Percentiles rank a stretch among this genome's conserved stretches.
Conservation (phyloP, 2,113 vertebrate species). For the Dromaius novaehollandiae region DNA sequence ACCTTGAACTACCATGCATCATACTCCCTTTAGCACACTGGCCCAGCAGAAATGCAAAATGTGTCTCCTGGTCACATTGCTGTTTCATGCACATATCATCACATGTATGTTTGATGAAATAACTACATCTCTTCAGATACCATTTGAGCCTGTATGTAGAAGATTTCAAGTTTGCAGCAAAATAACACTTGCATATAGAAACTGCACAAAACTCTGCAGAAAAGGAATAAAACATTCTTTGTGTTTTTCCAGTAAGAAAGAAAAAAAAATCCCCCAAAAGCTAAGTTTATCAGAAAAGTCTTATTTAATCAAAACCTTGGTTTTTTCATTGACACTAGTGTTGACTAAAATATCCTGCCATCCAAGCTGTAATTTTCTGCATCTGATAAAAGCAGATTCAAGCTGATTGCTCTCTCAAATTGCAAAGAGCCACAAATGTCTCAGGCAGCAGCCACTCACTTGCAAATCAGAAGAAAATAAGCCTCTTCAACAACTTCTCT, state of each 20-base stretch:
- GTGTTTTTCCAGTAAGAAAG: not conserved
- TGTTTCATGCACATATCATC: not conserved
- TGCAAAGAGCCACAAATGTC: constrained; percentile 45
- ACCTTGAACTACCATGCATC: accelerated
- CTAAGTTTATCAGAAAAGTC: constrained; percentile 55
- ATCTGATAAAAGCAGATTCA: constrained; percentile 48
- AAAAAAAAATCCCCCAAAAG: constrained; percentile 15
- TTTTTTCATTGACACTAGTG: constrained; percentile 47
- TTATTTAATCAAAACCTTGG: constrained; percentile 49
- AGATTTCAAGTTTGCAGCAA: not conserved
- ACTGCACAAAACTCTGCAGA: not conserved
- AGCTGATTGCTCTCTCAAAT: constrained; percentile 60
- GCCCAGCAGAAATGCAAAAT: not conserved
- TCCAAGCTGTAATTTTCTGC: constrained; percentile 44
- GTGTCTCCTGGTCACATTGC: accelerated
- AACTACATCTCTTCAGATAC: not conserved
- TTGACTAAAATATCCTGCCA: constrained; percentile 64
- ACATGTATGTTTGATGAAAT: accelerated
- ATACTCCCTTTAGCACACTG: no score
- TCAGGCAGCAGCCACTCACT: constrained; percentile 37
- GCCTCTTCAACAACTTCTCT: not conserved
- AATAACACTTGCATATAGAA: not conserved
- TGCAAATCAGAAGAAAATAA: constrained; percentile 32
- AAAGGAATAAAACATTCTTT: not conserved
- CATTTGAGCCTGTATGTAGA: accelerated